Base-by-base conservation (phyloP, 1,140 invertebrate genomes). In the Cotesia chilonis region DNA sequence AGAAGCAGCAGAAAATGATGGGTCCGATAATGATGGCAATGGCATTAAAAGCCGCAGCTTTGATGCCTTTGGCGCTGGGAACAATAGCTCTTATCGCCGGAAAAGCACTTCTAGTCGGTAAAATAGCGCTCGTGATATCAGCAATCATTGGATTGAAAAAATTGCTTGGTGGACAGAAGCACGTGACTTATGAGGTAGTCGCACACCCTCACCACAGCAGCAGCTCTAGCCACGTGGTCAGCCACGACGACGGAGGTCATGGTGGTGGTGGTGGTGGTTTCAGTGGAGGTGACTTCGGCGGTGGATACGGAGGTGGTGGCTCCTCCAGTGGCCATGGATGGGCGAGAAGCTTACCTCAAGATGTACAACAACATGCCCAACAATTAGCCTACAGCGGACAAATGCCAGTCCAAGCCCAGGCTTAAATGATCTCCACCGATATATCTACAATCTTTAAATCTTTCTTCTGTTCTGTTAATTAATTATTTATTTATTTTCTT, bases 121-220 rank as follows among this genome's bases (percentile, higher is more conserved):
- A 95, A 84, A 91, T 95, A 76, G 94, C 94, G 4, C 88, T 95
- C 64, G 92, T 95, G 0, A 89, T 95, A 17, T 93, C 93, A 0
- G 91, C 92, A 63, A 92, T 95, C 51, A 94, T 95, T 76, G 93
- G 93, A 1, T 83, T 95, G 82, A 94, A 94, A 89, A 95, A 95
- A 81, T 85, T 95, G 6, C 83, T 95, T 57, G 84, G 84, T 6
- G 83, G 85, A 87, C 89, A 68, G 83, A 94, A 94, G 81, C 93
- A 94, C 78, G 93, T 94, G 68, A 95, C 94, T 1, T 95, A 95
- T 82, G 94, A 95, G 78, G 93, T 95, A 4, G 92, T 95, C 0
- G 90, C 92, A 2, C 93, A 94, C 81, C 92, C 93, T n/a, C 93
- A 94, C 80, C 92, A 94, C 82, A 88, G 89, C 66, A 88, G 89